Evolutionary conservation across 2,888 invertebrate genomes (phyloP).

Genomic region (Notodonta ziczac): DNA sequence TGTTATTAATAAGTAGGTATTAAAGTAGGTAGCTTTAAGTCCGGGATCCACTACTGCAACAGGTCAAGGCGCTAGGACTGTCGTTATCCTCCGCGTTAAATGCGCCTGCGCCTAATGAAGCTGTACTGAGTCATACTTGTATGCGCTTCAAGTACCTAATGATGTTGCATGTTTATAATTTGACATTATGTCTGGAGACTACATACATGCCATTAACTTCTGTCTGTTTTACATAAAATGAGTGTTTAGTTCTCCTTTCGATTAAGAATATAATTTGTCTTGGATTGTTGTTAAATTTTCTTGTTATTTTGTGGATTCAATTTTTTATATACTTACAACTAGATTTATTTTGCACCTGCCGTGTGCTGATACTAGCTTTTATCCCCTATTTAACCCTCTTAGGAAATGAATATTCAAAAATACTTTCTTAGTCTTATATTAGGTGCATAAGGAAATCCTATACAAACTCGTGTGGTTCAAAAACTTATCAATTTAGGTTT

Average conservation of each 20-base stretch:
- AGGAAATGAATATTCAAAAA: too few relatives aligned
- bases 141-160: background rate
- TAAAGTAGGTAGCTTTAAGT: background rate
- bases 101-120: slow-evolving; percentile 1
- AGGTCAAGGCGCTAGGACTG: slow-evolving; percentile 1
- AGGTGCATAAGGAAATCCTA: too few relatives aligned
- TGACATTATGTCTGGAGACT: background rate
- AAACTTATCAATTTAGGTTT: too few relatives aligned
- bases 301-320: too few relatives aligned
- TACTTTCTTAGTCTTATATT: too few relatives aligned
- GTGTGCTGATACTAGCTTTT: too few relatives aligned
- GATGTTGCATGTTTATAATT: background rate
- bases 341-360: too few relatives aligned
- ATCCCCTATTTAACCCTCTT: too few relatives aligned
- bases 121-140: background rate
- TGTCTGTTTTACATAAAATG: background rate
- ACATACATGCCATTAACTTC: background rate
- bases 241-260: background rate
- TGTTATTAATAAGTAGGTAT: background rate
- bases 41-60: background rate
- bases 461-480: too few relatives aligned
- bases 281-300: too few relatives aligned
- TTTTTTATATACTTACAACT: too few relatives aligned
- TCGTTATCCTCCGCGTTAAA: background rate
- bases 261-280: too few relatives aligned